Conservation (phyloP, 2,113 vertebrate species). For the Seriola aureovittata region DNA sequence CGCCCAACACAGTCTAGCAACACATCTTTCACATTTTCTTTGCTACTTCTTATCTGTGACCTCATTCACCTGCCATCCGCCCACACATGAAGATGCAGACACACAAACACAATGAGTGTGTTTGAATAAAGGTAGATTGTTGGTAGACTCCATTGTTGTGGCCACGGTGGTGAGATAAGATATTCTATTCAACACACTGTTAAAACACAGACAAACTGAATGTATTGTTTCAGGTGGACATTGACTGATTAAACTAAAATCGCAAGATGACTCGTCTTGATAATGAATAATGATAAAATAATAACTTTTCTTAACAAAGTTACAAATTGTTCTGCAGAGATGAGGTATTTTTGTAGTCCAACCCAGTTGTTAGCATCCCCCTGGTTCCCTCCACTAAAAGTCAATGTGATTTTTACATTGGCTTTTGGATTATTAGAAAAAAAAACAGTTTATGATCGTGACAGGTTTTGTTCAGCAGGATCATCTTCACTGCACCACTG, state of each 20-base stretch:
- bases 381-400: too few species aligned
- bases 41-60: slow-evolving; percentile 39
- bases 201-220: not conserved
- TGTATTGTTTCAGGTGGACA: slow-evolving; percentile 2
- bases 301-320: not conserved
- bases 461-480: too few species aligned
- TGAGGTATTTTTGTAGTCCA: too few species aligned
- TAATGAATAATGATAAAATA: not conserved
- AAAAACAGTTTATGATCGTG: too few species aligned
- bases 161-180: slow-evolving; percentile 55
- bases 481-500: too few species aligned
- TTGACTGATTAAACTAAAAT: not conserved
- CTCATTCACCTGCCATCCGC: slow-evolving; percentile 25
- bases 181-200: slow-evolving; percentile 43
- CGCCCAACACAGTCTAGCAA: slow-evolving; percentile 25
- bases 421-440: too few species aligned
- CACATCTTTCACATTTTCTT: slow-evolving; percentile 24
- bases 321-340: too few species aligned
- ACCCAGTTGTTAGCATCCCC: too few species aligned
- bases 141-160: slow-evolving; percentile 50
- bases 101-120: slow-evolving; percentile 20
- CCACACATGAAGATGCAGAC: slow-evolving; percentile 22
- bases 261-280: not conserved
- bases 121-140: slow-evolving; percentile 32
- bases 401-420: too few species aligned